phyloP scores from a whole-genome alignment of 2,797 vertebrate species.

The Cyprinodon diabolis region DNA sequence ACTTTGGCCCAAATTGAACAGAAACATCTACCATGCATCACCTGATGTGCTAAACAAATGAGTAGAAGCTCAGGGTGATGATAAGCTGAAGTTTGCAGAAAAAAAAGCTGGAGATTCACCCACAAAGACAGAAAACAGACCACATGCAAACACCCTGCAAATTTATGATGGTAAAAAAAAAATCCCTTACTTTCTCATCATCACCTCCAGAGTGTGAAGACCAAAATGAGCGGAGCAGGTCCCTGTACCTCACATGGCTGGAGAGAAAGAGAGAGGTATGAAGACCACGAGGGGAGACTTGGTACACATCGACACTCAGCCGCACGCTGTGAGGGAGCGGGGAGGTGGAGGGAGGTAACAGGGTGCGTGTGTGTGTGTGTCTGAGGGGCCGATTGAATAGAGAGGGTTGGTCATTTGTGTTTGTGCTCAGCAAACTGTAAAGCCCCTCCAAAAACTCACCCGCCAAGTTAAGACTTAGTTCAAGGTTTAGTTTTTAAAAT shows the following conservation, averaged over 20 bases:
- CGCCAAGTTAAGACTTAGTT: neutral
- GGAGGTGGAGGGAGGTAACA: constrained; percentile 38
- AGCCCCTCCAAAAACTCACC: constrained; percentile 45
- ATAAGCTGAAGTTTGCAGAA: neutral
- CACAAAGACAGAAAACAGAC: constrained; percentile 28
- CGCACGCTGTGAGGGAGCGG: constrained; percentile 61
- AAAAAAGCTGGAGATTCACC: constrained; percentile 5
- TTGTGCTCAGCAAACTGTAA: constrained; percentile 73
- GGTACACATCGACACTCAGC: constrained; percentile 63
- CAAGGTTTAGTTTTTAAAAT: neutral
- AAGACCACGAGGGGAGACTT: constrained; percentile 57
- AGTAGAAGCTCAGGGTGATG: neutral
- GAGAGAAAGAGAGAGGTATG: constrained; percentile 29
- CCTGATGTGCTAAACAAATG: constrained; percentile 10
- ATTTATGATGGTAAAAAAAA: neutral
- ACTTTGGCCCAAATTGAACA: constrained; percentile 39
- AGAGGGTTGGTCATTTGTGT: constrained; percentile 60
- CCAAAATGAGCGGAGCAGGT: constrained; percentile 23
- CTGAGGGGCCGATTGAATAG: neutral
- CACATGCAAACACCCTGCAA: neutral
- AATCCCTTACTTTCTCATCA: constrained; percentile 59
- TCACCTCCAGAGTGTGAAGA: constrained; percentile 42
- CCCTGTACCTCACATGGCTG: constrained; percentile 50
- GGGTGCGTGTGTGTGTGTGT: constrained; percentile 24
- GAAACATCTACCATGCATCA: constrained; percentile 48